Evolutionary conservation across 2,113 vertebrate genomes (phyloP).

Genomic region (Syrmaticus mikado): DNA sequence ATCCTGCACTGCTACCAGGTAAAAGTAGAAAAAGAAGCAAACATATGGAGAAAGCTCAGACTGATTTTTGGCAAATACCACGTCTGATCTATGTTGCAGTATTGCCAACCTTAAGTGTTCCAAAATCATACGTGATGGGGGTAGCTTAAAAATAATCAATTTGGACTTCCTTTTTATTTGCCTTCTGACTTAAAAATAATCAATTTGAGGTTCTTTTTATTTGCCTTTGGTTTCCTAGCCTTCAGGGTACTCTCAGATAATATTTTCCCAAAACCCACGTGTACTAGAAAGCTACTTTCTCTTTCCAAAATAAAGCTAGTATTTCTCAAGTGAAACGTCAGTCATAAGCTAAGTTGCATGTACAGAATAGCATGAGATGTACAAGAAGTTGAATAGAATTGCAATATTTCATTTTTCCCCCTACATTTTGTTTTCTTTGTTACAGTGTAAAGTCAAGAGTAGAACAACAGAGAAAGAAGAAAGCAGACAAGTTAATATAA

Average conservation of each 20-base stretch:
- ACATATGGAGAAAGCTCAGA: background rate
- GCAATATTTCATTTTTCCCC: background rate
- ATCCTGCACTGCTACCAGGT: background rate
- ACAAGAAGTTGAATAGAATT: background rate
- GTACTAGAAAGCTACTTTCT: slow-evolving; percentile 29
- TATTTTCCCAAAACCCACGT: slow-evolving; percentile 54
- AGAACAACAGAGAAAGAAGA: background rate
- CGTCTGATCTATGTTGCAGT: background rate
- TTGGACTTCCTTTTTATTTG: slow-evolving; percentile 60
- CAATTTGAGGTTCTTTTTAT: slow-evolving; percentile 55
- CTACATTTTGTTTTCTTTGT: background rate
- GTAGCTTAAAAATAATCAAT: slow-evolving; percentile 59
- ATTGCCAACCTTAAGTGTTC: background rate
- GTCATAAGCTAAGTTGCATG: background rate
- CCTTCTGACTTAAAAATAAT: slow-evolving; percentile 58
- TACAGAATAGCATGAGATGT: background rate
- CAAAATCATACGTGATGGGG: slow-evolving; percentile 36
- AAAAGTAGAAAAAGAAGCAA: background rate
- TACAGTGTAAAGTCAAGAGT: background rate
- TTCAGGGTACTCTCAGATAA: slow-evolving; percentile 1
- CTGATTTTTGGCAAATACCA: slow-evolving; percentile 28
- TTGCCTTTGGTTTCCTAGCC: slow-evolving; percentile 59
- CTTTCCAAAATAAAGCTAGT: slow-evolving; percentile 13
- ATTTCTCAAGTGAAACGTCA: background rate
- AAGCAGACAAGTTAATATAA: background rate